phyloP scores from a whole-genome alignment of 1,140 invertebrate species.

The Battus philenor region DNA sequence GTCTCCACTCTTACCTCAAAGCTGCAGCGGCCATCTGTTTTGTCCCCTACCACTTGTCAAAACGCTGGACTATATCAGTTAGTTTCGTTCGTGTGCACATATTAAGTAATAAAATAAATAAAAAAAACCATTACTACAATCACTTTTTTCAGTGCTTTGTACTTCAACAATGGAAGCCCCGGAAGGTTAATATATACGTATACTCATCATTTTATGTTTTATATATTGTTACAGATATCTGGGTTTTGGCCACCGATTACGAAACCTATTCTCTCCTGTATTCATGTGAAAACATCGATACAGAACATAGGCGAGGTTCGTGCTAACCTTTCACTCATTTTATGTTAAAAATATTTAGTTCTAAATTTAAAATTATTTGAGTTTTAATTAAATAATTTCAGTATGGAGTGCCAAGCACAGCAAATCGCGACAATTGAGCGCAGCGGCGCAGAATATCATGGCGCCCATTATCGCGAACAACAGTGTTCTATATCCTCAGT shows the following conservation, averaged over 20 bases:
- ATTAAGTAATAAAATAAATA: too few species aligned
- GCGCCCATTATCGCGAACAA: constrained; percentile 27
- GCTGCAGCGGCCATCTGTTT: too few species aligned
- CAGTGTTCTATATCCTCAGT: constrained; percentile 32
- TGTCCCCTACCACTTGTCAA: too few species aligned
- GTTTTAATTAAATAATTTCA: constrained; percentile 21
- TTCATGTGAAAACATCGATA: constrained; percentile 45
- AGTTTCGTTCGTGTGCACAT: too few species aligned
- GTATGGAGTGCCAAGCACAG: constrained; percentile 65
- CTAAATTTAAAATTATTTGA: background rate
- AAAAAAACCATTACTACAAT: too few species aligned
- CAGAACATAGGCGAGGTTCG: constrained; percentile 45
- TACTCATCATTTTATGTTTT: constrained; percentile 4
- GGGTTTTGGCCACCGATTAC: constrained; percentile 57
- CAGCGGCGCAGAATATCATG: constrained; percentile 32
- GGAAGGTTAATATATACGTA: too few species aligned
- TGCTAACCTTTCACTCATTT: background rate
- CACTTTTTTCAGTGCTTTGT: too few species aligned
- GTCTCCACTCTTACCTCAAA: too few species aligned
- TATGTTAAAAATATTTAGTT: too few species aligned
- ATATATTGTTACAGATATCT: constrained; percentile 41
- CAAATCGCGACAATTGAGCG: constrained; percentile 28
- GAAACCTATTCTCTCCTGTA: constrained; percentile 52
- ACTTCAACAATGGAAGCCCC: too few species aligned
- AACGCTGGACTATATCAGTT: too few species aligned